Base-by-base conservation (phyloP, 1,140 invertebrate genomes). In the Cyclargus thomasi region DNA sequence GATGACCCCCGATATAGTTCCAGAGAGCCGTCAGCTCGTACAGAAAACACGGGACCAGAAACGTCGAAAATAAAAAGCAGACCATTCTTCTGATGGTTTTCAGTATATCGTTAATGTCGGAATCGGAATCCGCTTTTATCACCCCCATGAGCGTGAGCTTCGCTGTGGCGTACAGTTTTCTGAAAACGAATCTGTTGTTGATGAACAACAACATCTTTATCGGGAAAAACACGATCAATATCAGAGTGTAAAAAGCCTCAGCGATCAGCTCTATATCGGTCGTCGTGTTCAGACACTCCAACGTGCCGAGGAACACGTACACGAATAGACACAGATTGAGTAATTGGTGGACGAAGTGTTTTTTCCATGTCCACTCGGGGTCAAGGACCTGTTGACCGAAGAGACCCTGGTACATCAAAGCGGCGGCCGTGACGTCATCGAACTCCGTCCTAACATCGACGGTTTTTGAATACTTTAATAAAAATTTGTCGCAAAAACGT, bases 381-480 rank as follows among this genome's bases (percentile, higher is more conserved):
- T 88, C 76, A 53, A 88, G 74, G 17, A 86, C 72, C 69, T 86
- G 82, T 22, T 84, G 80, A 6, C 83, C 83, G 20, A 84, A 77
- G 17, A 81, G 67, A 62, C 74, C 68, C 65, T 88, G 85, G 22
- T 73, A 71, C 23, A 82, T 65, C 23, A 88, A 71, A 62, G 75
- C 74, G 1, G 71, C 23, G 11, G 67, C 67, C n/a, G 75, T 74
- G 14, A 79, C 79, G 55, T 79, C 69, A 65, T 88, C 83, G 4
- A 85, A 22, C 68, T 80, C 77, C 21, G 70, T 81, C 64, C 70
- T 72, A 23, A 71, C n/a, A 6, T 80, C 83, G 1, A 81, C 72
- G 11, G 82, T 85, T 68, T 70, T 73, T 23, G 75, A 76, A 72
- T 74, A 75, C 22, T 80, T 78, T 63, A 70, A 67, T 11, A 77